A percentile compares a stretch with the other conserved stretches of the same genome.
Evolutionary conservation across 2,888 invertebrate genomes (phyloP).

Genomic region (Phortica magna): DNA sequence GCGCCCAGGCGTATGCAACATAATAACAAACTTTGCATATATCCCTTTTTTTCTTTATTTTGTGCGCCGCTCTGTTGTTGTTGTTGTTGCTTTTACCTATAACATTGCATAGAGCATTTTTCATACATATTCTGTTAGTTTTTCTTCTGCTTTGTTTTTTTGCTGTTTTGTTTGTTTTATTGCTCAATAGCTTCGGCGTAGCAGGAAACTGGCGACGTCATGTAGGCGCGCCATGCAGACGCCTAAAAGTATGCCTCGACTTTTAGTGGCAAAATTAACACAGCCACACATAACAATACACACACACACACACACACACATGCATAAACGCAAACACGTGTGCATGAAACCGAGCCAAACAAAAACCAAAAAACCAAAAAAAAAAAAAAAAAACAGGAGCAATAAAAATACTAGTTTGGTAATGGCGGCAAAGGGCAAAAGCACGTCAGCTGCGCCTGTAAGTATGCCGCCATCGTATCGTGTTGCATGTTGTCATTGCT

Average conservation of each 20-base stretch:
- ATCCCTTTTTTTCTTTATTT: constrained; percentile 18
- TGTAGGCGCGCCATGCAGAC: constrained; percentile 69
- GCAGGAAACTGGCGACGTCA: constrained; percentile 66
- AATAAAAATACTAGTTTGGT: not conserved
- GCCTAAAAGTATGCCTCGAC: constrained; percentile 69
- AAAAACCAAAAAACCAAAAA: too few relatives aligned
- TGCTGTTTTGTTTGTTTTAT: constrained; percentile 24
- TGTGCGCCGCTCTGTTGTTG: constrained; percentile 13
- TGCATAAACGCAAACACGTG: not conserved
- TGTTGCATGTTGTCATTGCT: constrained; percentile 62
- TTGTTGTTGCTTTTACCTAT: constrained; percentile 57
- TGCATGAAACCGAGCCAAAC: not conserved
- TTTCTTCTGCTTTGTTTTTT: constrained; percentile 9
- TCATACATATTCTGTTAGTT: constrained; percentile 9
- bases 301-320: constrained; percentile 25
- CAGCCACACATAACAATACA: constrained; percentile 58
- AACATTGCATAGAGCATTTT: constrained; percentile 31
- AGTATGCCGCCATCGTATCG: constrained; percentile 39
- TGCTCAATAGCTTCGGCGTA: constrained; percentile 12
- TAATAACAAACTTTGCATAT: constrained; percentile 55
- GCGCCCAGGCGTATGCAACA: constrained; percentile 44
- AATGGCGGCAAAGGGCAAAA: constrained; percentile 32
- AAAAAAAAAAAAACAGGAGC: too few relatives aligned
- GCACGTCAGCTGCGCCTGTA: constrained; percentile 25
- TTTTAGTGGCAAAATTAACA: constrained; percentile 68